Evolutionary conservation across 2,888 invertebrate species (phyloP), one percentile per base, ranked within the genome.

Genomic region (Ectemnius continuus): DNA sequence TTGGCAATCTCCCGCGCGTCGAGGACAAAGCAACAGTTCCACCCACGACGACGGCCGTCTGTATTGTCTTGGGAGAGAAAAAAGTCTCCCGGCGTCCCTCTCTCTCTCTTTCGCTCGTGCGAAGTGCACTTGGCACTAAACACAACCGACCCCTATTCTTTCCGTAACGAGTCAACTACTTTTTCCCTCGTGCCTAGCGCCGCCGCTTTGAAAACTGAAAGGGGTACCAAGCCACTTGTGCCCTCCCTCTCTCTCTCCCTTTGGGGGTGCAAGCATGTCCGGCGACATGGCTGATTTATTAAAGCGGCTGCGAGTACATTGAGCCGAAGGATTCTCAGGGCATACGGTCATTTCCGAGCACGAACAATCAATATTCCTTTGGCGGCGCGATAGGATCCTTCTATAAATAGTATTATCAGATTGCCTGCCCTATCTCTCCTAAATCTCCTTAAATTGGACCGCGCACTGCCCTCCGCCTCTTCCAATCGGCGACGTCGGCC

Each of bases 61-160:
- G 79, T 77, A 86, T 86, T 86, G 86, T 86, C 80, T 81, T 70
- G 64, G 36, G 16, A 70, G 69, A 78, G 79, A 83, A 81, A 76
- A 82, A 83, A 83, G 81, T 79, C 79, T 82, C 80, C 77, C 78
- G 65, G 75, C n/a, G n/a, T n/a, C n/a, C n/a, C n/a, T 36, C 36
- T 6, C 36, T 6, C 36, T 36, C 36, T 6, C 36, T 6, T 8
- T 36, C 36, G 70, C 76, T 77, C 70, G 71, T 75, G 70, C 58
- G 79, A 75, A 86, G 86, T 84, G 84, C 84, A 84, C 87, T 87
- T 85, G 85, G 83, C 84, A 83, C 80, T 84, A 83, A 84, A 83
- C 81, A 79, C 52, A 80, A 81, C 76, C 85, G 74, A 81, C 82
- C 75, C 70, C 76, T 74, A 80, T 80, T 82, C 78, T 78, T 52